Base-by-base conservation (phyloP, 2,888 invertebrate genomes). In the Oeneis ivallda region DNA sequence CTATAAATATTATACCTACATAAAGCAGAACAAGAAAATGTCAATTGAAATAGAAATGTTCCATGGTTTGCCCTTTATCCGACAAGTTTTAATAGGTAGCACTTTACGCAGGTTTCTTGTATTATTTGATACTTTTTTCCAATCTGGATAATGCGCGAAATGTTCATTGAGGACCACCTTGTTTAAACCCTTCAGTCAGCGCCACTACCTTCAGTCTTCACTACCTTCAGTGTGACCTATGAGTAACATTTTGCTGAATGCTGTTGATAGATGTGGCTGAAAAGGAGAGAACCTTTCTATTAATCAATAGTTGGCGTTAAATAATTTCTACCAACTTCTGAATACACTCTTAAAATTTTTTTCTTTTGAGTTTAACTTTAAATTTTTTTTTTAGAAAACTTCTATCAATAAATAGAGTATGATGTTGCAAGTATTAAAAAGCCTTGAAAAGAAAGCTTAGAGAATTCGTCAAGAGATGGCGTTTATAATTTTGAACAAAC, bases 11-110 rank as follows among this genome's bases (percentile, higher is more conserved):
- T 11, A 47, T 47, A 47, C 5, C 45, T 47, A 72, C 72, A 69
- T 26, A 4, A 4, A 26, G 26, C 26, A 26, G 26, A 72, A 69
- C 66, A 69, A 76, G 71, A 77, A 80, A 81, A 82, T 77, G 79
- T 79, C 83, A 84, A 82, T 84, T 79, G 71, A 74, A 78, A 4
- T 11, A n/a, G 9, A 54, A 39, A 17, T 39, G 10, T 54, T 9
- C 15, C 1, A 10, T n/a, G 37, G 37, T 78, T 60, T 26, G 52
- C 45, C 53, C 52, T 69, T 65, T 59, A 70, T 1, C 62, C 81
- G 64, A 68, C 76, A 34, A 71, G 6, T n/a, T 50, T 17, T 10
- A 17, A 17, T 37, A 15, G 52, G 37, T 15, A 54, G 17, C 0
- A 53, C 4, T 15, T 37, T 39, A 17, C 17, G 1, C 10, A 39